phyloP scores from a whole-genome alignment of 2,113 vertebrate genomes.

The Acrocephalus kingi region DNA sequence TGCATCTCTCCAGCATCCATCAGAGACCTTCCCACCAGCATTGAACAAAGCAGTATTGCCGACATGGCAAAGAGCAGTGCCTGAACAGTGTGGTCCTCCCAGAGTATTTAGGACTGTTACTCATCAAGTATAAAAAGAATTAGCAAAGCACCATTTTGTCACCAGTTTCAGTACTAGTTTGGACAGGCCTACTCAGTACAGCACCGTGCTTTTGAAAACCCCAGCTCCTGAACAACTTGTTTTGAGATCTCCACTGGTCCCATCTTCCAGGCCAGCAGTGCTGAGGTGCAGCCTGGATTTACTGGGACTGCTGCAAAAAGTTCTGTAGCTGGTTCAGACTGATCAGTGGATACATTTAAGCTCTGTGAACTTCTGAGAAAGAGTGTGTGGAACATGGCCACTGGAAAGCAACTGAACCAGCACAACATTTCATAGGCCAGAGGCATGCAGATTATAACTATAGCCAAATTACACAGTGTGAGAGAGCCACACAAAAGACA shows the following conservation, averaged over 20 bases:
- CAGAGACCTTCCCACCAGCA: background rate
- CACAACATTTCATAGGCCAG: background rate
- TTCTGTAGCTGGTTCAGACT: background rate
- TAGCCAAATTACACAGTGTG: conserved; percentile 44
- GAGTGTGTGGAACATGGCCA: background rate
- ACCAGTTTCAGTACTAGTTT: background rate
- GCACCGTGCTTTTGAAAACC: background rate
- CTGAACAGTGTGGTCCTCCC: background rate
- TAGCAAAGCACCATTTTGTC: background rate
- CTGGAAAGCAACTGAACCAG: conserved; percentile 5
- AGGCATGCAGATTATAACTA: background rate
- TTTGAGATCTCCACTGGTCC: background rate
- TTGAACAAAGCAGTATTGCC: rapidly evolving
- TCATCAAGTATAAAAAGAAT: background rate
- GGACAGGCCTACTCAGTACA: background rate
- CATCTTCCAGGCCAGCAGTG: background rate
- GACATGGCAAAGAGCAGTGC: background rate
- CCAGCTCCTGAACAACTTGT: background rate
- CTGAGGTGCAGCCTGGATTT: background rate
- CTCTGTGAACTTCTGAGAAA: background rate
- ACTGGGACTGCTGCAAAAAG: background rate
- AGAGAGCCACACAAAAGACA: conserved; percentile 45
- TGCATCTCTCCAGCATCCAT: background rate
- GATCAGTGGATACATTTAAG: background rate
- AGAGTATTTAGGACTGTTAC: background rate